Evolutionary conservation across 1,140 invertebrate species (phyloP).

Genomic region (Protaetia brevitarsis): DNA sequence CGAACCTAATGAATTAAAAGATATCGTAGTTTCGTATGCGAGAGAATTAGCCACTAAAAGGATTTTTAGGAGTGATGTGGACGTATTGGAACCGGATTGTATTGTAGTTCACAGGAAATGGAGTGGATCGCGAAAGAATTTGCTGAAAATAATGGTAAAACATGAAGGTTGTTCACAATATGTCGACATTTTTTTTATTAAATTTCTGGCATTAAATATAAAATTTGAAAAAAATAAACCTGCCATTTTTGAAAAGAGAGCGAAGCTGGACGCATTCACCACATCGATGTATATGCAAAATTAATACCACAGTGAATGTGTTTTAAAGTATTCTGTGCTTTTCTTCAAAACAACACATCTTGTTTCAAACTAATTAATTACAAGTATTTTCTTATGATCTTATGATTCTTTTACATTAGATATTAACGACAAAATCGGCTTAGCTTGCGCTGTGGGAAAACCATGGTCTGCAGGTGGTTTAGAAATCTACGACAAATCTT

Average conservation of each 20-base stretch:
- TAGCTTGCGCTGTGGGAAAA: constrained; percentile 81
- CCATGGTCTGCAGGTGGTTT: constrained; percentile 72
- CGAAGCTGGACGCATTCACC: too few relatives aligned
- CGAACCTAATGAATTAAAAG: constrained; percentile 73
- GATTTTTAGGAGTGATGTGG: constrained; percentile 75
- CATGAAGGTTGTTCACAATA: too few relatives aligned
- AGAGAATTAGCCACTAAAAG: constrained; percentile 82
- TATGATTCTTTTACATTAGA: neutral
- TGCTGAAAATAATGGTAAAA: neutral
- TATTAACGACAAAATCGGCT: constrained; percentile 28
- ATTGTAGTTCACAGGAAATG: constrained; percentile 78
- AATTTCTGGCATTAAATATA: too few relatives aligned
- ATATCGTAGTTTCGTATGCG: constrained; percentile 79
- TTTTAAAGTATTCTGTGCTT: too few relatives aligned
- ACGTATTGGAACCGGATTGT: constrained; percentile 84
- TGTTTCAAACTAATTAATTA: too few relatives aligned
- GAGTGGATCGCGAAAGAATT: constrained; percentile 71
- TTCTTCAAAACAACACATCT: too few relatives aligned
- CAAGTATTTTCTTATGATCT: too few relatives aligned
- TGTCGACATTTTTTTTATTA: too few relatives aligned
- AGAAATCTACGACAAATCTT: constrained; percentile 77
- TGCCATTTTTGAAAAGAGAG: too few relatives aligned
- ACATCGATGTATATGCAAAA: too few relatives aligned
- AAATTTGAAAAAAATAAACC: too few relatives aligned
- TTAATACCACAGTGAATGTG: too few relatives aligned